Evolutionary conservation across 2,888 invertebrate species (phyloP), one percentile per base, ranked within the genome.

Genomic region (Phaonia tiefii): DNA sequence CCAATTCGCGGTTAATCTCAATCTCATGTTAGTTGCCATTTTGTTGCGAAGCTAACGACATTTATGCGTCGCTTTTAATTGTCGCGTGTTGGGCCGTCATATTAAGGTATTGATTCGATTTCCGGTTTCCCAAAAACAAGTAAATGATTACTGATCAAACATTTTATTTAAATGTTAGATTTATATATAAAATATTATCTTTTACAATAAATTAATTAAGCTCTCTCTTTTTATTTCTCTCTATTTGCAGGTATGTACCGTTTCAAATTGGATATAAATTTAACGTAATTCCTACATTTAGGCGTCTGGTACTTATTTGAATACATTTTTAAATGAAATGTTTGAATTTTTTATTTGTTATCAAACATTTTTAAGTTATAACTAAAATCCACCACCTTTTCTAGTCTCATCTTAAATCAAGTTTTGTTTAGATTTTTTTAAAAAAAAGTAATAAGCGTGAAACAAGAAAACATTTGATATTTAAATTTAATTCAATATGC

Each of bases 221-320:
- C 25, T n/a, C n/a, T n/a, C n/a, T n/a, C n/a, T n/a, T 75, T 39
- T 44, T 44, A 31, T 70, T 22, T 73, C 8, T 63, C 31, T 75
- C 31, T 75, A 22, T 60, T 79, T 79, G 17, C 75, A 79, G 79
- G 79, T 79, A 79, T 31, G 79, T 79, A 75, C 44, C 44, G 22
- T 49, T 31, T 31, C 31, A 8, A 31, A 31, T 5, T 31, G 31
- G 31, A 31, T 31, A 3, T 8, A 49, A 15, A 49, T n/a, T n/a
- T n/a, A n/a, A n/a, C n/a, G n/a, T n/a, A n/a, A n/a, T n/a, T n/a
- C n/a, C n/a, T n/a, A n/a, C n/a, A n/a, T n/a, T n/a, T n/a, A 37
- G 54, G 13, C 11, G 54, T 54, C 51, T 25, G 67, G 51, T 69
- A 51, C 20, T 51, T 51, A 37, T 69, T 67, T 37, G 1, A 31